Percentiles rank a stretch among this genome's conserved stretches.
Conservation (phyloP, 2,888 invertebrate species). For the Patella depressa region DNA sequence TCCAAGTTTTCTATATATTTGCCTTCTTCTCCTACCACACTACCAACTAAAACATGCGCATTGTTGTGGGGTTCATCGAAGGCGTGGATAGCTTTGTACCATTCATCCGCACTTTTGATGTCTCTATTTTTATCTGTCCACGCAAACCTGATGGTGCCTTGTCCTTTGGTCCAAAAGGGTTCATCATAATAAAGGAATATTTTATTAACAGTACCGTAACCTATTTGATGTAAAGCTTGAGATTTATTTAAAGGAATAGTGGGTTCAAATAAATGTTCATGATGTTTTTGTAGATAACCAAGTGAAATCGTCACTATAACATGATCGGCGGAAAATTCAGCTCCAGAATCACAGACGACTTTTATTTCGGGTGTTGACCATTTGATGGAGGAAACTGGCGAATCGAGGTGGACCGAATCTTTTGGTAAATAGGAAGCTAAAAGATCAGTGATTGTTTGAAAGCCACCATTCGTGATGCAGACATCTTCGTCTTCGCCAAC, state of each 20-base stretch:
- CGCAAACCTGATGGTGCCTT: constrained; percentile 69
- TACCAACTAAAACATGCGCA: constrained; percentile 81
- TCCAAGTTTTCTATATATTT: constrained; percentile 80
- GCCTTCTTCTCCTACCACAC: constrained; percentile 81
- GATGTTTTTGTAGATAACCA: constrained; percentile 84
- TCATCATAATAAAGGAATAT: constrained; percentile 83
- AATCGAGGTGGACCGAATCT: constrained; percentile 73
- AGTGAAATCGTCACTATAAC: constrained; percentile 84
- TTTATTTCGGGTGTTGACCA: constrained; percentile 76
- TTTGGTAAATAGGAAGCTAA: constrained; percentile 73
- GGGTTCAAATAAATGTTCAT: constrained; percentile 81
- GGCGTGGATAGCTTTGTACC: constrained; percentile 82
- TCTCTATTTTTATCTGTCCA: constrained; percentile 43
- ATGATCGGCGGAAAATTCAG: constrained; percentile 77
- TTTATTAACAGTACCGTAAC: constrained; percentile 83
- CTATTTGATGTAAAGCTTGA: constrained; percentile 79
- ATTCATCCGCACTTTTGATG: constrained; percentile 63
- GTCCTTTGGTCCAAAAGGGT: constrained; percentile 81
- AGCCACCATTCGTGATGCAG: constrained; percentile 77
- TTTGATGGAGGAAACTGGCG: constrained; percentile 80
- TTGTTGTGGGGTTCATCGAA: constrained; percentile 82
- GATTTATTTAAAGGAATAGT: constrained; percentile 80
- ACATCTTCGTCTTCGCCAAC: constrained; percentile 72
- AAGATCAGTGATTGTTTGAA: constrained; percentile 72
- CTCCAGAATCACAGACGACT: constrained; percentile 41